Percentiles rank a stretch among this genome's conserved stretches.
Conservation (phyloP, 1,140 invertebrate genomes). For the Macrobrachium nipponense region DNA sequence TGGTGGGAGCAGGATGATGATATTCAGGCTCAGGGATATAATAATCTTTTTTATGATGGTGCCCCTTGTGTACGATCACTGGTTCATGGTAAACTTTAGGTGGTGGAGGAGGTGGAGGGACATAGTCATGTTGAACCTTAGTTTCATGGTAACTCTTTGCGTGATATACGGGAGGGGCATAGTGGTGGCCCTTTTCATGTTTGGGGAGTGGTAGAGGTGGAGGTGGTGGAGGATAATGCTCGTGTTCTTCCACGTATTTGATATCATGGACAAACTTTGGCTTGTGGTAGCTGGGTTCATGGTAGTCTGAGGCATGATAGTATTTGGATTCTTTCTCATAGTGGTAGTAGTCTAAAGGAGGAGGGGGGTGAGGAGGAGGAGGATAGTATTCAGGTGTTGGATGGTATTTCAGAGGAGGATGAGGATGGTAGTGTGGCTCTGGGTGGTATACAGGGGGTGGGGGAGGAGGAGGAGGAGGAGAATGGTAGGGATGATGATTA, state of each 20-base stretch:
- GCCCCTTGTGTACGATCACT: neutral
- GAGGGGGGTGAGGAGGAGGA: slow-evolving; percentile 24
- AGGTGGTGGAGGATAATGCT: slow-evolving; percentile 26
- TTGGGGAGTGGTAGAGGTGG: slow-evolving; percentile 38
- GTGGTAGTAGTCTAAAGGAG: slow-evolving; percentile 3
- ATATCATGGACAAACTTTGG: slow-evolving; percentile 25
- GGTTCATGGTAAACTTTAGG: neutral
- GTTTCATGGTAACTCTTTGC: neutral
- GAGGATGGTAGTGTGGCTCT: slow-evolving; percentile 14
- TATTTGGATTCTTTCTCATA: slow-evolving; percentile 32
- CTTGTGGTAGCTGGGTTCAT: slow-evolving; percentile 38
- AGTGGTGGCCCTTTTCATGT: neutral
- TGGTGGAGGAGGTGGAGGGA: slow-evolving; percentile 12
- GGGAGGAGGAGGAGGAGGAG: neutral
- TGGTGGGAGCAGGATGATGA: neutral
- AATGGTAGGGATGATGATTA: slow-evolving; percentile 22
- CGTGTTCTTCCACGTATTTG: neutral
- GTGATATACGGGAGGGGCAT: slow-evolving; percentile 17
- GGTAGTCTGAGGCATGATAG: slow-evolving; percentile 31
- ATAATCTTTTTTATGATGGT: slow-evolving; percentile 14
- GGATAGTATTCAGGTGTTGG: slow-evolving; percentile 20
- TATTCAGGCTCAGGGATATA: neutral
- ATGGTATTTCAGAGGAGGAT: slow-evolving; percentile 6
- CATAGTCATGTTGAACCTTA: neutral
- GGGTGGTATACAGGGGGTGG: neutral